These are phyloP conservation scores for Dipodomys spectabilis DNA, from an alignment of 2,113 vertebrate genomes.

Conservation along the genomic window DNA sequence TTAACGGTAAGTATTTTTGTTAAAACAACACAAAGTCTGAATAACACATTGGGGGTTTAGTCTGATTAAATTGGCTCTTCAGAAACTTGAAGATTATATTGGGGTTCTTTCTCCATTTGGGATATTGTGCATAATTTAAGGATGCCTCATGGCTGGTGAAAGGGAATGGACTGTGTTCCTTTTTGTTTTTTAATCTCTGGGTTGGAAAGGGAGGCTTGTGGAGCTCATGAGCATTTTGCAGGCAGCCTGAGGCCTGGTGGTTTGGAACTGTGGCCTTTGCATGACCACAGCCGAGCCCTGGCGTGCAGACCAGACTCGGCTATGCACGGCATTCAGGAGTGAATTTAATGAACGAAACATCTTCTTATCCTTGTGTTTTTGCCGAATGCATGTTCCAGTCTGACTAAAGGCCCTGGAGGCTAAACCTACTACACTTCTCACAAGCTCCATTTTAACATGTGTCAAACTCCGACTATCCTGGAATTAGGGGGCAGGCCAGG, in stretches of 20 bases:
- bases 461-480: background rate
- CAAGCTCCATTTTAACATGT: accelerated
- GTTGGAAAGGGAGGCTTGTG: background rate
- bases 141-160: background rate
- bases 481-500: background rate
- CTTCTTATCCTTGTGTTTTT: conserved; percentile 65
- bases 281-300: too few species aligned
- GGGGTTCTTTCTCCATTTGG: conserved; percentile 45
- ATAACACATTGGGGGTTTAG: background rate
- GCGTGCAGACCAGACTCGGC: too few species aligned
- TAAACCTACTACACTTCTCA: background rate
- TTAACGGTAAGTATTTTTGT: too few species aligned
- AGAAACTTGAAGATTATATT: conserved; percentile 22
- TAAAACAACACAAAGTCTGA: too few species aligned
- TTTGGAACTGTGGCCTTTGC: background rate
- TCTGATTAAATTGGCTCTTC: conserved; percentile 42
- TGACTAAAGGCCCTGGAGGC: background rate
- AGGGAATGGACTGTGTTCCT: background rate
- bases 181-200: background rate
- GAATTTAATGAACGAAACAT: conserved; percentile 66
- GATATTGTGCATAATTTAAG: background rate
- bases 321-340: background rate
- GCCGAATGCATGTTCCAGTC: conserved; percentile 64
- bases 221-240: background rate
- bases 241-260: background rate